Evolutionary conservation across 2,113 vertebrate species (phyloP), one percentile per base, ranked within the genome.

Genomic region (Rhinichthys klamathensis): DNA sequence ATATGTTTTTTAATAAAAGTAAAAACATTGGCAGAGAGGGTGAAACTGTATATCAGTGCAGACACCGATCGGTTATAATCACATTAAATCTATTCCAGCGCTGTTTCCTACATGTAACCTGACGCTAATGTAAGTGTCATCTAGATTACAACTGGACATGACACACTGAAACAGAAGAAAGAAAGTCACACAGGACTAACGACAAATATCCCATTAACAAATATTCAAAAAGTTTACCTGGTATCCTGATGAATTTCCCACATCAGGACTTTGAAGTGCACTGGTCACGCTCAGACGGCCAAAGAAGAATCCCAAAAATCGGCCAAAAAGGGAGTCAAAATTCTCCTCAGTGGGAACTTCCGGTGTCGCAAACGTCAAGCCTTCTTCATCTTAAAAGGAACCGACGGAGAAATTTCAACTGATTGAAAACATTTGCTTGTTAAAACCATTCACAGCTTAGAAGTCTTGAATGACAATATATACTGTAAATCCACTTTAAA

Each of bases 321-420:
- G 74, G 38, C 91, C 13, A 82, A 97, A 94, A 72, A 98, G 91
- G 0, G 58, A 87, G 82, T 97, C 95, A 89, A 98, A 99, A 90
- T 94, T 97, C 58, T 88, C 88, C 41, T 93, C 83, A 16, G 95
- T 95, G 77, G 97, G 96, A n/a, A 97, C 92, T 90, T 95, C 92
- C 0, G 97, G 96, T 21, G 94, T 84, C 61, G 90, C 89, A 84
- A 96, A 96, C 61, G 93, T 95, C 9, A 97, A 86, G 5, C 95
- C 96, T 84, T 95, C 89, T 83, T 95, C 83, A 91, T 97, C 97
- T 99, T 86, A 65, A 83, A 84, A 79, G 49, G 89, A 91, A 61
- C n/a, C n/a, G 38, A 10, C 1, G 2, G 65, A 21, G 16, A 25
- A 23, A 56, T 11, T 7, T 32, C 44, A 63, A 41, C 4, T 41